Evolutionary conservation across 2,888 invertebrate genomes (phyloP).

Genomic region (Eupithecia subumbrata): DNA sequence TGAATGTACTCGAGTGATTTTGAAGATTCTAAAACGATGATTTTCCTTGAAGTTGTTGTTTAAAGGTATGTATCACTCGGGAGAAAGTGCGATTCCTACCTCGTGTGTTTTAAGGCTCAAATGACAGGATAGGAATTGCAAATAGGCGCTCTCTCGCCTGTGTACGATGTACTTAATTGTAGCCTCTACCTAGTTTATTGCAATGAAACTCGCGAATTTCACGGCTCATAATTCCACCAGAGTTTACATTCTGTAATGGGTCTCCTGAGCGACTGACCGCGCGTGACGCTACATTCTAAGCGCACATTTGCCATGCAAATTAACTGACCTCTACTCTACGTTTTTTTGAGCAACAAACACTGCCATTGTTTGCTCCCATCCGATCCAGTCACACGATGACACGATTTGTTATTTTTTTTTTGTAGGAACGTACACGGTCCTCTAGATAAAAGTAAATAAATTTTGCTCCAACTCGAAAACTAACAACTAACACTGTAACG

Average conservation of each 20-base stretch:
- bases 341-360: constrained; percentile 78
- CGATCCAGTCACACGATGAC: constrained; percentile 51
- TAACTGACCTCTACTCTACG: constrained; percentile 69
- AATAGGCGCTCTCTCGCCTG: no score
- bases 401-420: constrained; percentile 27
- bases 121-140: no score
- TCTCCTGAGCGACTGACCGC: constrained; percentile 68
- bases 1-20: no score
- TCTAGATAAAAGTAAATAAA: no score
- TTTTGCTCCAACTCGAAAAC: no score
- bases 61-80: no score
- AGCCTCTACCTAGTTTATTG: not conserved
- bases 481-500: no score
- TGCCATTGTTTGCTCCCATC: constrained; percentile 58
- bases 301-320: constrained; percentile 82
- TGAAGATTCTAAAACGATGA: no score
- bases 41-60: no score
- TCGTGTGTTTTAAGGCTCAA: no score
- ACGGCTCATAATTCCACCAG: constrained; percentile 25
- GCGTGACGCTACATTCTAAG: constrained; percentile 83
- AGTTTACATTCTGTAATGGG: constrained; percentile 43
- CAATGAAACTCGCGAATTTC: constrained; percentile 18
- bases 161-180: no score
- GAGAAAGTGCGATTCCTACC: no score
- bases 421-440: constrained; percentile 2